Percentiles rank a stretch among this genome's conserved stretches.
Evolutionary conservation across 2,888 invertebrate genomes (phyloP).

Genomic region (Xanthia togata): DNA sequence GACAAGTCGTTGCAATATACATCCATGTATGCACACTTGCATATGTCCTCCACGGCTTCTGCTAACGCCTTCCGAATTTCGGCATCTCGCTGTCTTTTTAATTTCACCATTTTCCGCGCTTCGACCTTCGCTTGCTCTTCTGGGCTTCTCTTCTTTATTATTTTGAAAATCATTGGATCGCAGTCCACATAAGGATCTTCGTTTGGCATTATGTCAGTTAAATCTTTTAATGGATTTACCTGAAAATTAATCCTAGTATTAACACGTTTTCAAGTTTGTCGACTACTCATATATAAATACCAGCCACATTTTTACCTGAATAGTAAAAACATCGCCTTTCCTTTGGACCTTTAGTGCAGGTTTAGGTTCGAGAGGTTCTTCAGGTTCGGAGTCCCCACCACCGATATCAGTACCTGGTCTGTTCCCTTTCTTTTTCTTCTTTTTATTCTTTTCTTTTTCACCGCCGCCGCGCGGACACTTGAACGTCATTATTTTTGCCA

Average conservation of each 20-base stretch:
- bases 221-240: conserved; percentile 92
- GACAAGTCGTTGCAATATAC: conserved; percentile 86
- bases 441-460: conserved; percentile 82
- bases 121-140: conserved; percentile 89
- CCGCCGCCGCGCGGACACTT: conserved; percentile 81
- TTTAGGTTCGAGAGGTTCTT: conserved; percentile 89
- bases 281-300: background rate
- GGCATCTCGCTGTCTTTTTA: conserved; percentile 89
- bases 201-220: conserved; percentile 88
- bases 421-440: conserved; percentile 81
- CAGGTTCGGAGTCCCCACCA: conserved; percentile 85
- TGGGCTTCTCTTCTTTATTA: conserved; percentile 91
- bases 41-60: conserved; percentile 85
- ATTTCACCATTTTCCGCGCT: conserved; percentile 89
- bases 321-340: conserved; percentile 92
- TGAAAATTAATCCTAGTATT: conserved; percentile 64
- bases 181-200: conserved; percentile 93
- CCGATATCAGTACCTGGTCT: conserved; percentile 74
- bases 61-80: conserved; percentile 88
- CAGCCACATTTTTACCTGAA: conserved; percentile 83
- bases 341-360: conserved; percentile 92
- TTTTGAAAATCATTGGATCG: conserved; percentile 92
- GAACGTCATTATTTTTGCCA: conserved; percentile 86
- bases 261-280: background rate
- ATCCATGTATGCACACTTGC: conserved; percentile 89